phyloP scores from a whole-genome alignment of 2,797 vertebrate species.

The Brachymystax lenok region DNA sequence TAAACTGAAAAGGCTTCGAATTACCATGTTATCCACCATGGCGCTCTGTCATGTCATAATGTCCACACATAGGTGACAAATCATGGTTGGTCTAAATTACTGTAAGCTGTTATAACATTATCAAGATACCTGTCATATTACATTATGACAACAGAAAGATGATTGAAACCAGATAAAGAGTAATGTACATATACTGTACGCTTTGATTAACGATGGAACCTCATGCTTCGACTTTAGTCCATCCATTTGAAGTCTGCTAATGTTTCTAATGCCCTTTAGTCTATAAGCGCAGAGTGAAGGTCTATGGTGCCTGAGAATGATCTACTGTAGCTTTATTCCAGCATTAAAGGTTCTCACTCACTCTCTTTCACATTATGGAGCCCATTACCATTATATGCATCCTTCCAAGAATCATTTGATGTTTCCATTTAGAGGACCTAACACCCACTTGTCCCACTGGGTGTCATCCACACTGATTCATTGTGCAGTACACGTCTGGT shows the following conservation, averaged over 20 bases:
- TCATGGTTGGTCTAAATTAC: background rate
- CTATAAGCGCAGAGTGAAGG: background rate
- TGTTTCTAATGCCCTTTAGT: too few species aligned
- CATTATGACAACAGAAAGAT: background rate
- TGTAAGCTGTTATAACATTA: background rate
- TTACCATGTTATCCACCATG: constrained; percentile 5
- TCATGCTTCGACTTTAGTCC: background rate
- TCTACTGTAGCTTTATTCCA: background rate
- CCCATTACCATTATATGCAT: constrained; percentile 2
- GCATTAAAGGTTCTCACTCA: background rate
- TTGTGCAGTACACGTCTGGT: constrained; percentile 17
- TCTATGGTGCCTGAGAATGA: background rate
- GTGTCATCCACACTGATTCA: constrained; percentile 48
- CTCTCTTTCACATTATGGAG: constrained; percentile 23
- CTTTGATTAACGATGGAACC: too few species aligned
- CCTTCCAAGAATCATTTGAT: constrained; percentile 29
- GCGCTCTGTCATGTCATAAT: background rate
- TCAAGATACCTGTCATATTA: background rate
- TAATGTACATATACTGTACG: too few species aligned
- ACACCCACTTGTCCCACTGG: constrained; percentile 10
- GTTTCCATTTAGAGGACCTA: constrained; percentile 49
- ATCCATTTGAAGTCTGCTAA: background rate
- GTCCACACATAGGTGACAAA: background rate
- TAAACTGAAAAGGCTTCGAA: constrained; percentile 8
- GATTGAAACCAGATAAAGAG: background rate